Base-by-base conservation (phyloP, 1,140 invertebrate species). In the Adoxophyes honmai region DNA sequence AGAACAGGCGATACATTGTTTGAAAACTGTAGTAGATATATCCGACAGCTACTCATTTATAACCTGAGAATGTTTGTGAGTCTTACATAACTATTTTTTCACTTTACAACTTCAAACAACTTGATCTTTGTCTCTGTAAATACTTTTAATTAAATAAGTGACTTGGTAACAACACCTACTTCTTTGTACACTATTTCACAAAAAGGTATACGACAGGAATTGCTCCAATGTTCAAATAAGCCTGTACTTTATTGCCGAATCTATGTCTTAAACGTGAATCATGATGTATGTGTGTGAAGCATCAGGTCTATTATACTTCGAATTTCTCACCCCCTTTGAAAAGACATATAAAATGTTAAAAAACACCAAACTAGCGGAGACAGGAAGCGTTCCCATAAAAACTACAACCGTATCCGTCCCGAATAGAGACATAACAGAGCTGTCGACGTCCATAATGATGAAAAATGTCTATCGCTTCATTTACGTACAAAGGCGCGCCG, bases 281-380 rank as follows among this genome's bases (percentile, higher is more conserved):
- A 51, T 60, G 51, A 52, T 51, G 39, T 34, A 57, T 60, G 57
- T 59, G 58, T 70, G n/a, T n/a, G n/a, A n/a, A n/a, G n/a, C n/a
- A n/a, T n/a, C 57, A 64, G 6, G 21, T 70, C 64, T 68, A 70
- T 73, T 68, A 70, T 73, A 70, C 70, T 56, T 56, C 58, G 66
- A 76, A 84, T 84, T 84, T 81, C 78, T 75, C 57, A 68, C 72
- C 52, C 16, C 18, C 28, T 53, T 60, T 72, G 68, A 16, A 18
- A 64, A 68, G 71, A 66, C 54, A 67, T 74, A 72, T 74, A 78
- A 81, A 78, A 64, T 75, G 59, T 78, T 78, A 85, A 84, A 81
- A 78, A 67, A 52, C 48, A 21, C 34, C 18, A 59, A 70, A 64
- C 48, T 48, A 60, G 54, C 54, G 56, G 37, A 69, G 60, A 68